phyloP scores from a whole-genome alignment of 2,113 vertebrate genomes.

The Lathamus discolor region DNA sequence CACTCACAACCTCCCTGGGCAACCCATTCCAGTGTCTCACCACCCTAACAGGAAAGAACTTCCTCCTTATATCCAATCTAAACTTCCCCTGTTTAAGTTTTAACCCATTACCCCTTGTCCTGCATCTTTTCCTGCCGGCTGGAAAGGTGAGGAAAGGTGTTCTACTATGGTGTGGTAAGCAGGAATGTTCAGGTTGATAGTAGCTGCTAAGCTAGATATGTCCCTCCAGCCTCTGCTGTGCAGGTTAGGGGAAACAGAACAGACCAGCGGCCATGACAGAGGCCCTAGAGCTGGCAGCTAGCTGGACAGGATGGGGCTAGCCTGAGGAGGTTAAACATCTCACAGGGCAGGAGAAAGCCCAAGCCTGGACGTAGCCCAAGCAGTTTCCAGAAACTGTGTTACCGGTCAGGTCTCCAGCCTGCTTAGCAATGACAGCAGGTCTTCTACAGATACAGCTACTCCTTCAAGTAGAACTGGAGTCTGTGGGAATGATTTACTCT shows the following conservation, averaged over 20 bases:
- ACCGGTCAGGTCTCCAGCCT: not conserved
- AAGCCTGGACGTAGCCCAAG: not conserved
- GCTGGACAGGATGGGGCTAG: not conserved
- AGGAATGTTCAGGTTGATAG: not conserved
- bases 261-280: not conserved
- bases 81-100: no score
- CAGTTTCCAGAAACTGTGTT: not conserved
- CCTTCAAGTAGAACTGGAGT: not conserved
- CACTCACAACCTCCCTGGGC: no score
- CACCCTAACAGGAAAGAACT: no score
- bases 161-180: not conserved
- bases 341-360: not conserved
- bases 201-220: not conserved
- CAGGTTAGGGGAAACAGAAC: not conserved
- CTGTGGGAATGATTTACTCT: fast-evolving
- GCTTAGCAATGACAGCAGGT: not conserved
- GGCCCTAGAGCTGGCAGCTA: not conserved
- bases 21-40: no score
- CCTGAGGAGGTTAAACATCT: not conserved
- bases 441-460: not conserved
- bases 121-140: not conserved
- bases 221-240: not conserved
- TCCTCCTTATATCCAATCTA: no score
- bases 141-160: not conserved
- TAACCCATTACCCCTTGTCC: no score